phyloP scores from a whole-genome alignment of 2,113 vertebrate species.

The Pycnonotus jocosus region DNA sequence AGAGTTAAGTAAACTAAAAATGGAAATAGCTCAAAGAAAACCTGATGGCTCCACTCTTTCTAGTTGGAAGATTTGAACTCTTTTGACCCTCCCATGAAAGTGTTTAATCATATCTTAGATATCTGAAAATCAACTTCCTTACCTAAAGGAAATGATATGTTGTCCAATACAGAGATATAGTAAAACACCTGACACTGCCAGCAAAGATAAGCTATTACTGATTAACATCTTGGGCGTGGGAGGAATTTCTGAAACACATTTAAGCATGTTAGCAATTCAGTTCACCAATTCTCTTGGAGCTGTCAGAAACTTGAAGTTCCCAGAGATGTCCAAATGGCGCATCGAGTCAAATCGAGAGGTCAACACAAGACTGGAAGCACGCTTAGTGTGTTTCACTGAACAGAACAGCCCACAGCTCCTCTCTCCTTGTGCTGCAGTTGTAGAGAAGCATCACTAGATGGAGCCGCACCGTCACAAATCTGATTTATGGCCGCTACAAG shows the following conservation, averaged over 20 bases:
- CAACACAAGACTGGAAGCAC: background rate
- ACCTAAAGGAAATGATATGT: background rate
- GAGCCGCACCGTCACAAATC: conserved; percentile 44
- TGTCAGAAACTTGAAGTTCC: background rate
- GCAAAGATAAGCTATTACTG: background rate
- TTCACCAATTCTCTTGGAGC: background rate
- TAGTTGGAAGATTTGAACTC: background rate
- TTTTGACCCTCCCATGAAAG: background rate
- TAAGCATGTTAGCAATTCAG: background rate
- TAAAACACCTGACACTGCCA: background rate
- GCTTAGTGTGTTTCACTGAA: rapidly evolving
- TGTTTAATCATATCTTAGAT: background rate
- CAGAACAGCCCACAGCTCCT: rapidly evolving
- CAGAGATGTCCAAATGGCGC: background rate
- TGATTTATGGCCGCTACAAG: conserved; percentile 22
- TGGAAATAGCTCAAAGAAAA: background rate
- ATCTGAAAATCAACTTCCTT: background rate
- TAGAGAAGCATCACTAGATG: conserved; percentile 36
- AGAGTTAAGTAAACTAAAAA: background rate
- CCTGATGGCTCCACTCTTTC: background rate
- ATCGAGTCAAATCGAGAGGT: background rate
- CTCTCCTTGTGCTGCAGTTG: background rate
- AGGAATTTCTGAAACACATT: background rate
- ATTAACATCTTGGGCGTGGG: background rate
- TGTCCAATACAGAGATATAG: rapidly evolving